Evolutionary conservation across 2,113 vertebrate genomes (phyloP).

Genomic region (Ursus arctos): DNA sequence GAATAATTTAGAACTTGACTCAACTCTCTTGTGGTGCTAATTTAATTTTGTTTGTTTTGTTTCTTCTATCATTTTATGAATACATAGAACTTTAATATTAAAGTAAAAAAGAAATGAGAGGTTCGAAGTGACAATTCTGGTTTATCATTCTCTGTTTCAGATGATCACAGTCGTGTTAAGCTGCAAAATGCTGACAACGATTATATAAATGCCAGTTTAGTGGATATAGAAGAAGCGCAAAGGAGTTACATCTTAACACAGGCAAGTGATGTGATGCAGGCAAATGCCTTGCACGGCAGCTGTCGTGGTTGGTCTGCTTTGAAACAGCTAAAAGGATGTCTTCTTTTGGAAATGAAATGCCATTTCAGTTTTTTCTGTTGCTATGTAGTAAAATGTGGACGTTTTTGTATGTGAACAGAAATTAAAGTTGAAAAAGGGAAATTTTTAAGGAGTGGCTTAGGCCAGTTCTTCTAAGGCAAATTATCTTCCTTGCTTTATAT

Average conservation of each 20-base stretch:
- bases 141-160: slow-evolving; percentile 87
- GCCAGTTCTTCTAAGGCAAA: background rate
- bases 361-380: slow-evolving; percentile 55
- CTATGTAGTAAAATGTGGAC: background rate
- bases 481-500: background rate
- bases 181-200: slow-evolving; percentile 96
- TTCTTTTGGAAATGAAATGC: slow-evolving; percentile 32
- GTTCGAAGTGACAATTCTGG: slow-evolving; percentile 48
- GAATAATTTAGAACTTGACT: slow-evolving; percentile 5
- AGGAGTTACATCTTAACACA: slow-evolving; percentile 97
- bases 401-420: slow-evolving; percentile 19
- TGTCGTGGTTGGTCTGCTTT: background rate
- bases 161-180: slow-evolving; percentile 98
- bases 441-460: background rate
- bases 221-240: slow-evolving; percentile 94
- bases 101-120: slow-evolving; percentile 19
- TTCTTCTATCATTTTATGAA: slow-evolving; percentile 5
- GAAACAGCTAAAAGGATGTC: background rate
- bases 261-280: slow-evolving; percentile 86
- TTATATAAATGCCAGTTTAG: slow-evolving; percentile 98
- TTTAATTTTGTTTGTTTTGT: slow-evolving; percentile 35
- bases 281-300: background rate
- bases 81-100: slow-evolving; percentile 34
- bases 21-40: background rate
- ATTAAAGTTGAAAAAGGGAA: slow-evolving; percentile 22